Base-by-base conservation (phyloP, 2,113 vertebrate species). In the Bujurquina vittata region DNA sequence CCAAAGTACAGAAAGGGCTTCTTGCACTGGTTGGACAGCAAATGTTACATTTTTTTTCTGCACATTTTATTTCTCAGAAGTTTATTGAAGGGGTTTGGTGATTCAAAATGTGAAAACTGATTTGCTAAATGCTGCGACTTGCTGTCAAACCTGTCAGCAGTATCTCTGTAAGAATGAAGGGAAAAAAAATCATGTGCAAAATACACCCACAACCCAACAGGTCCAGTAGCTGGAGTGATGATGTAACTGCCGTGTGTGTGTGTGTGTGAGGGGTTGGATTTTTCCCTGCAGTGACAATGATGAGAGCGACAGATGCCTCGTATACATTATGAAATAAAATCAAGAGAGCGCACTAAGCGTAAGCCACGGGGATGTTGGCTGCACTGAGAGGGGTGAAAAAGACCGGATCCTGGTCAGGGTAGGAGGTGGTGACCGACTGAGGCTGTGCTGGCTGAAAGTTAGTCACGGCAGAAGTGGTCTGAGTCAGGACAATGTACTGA, bases 401-500 rank as follows among this genome's bases (percentile, higher is more conserved):
- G 10, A 90, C 80, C 0, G 89, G 88, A 20, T 92, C 88, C 35
- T 79, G 84, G 67, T 89, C 52, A 1, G 84, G 10, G 1, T 4
- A 9, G 7, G 81, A 46, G 60, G 26, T 31, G 80, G 77, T 56
- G 55, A 15, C 52, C 3, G 75, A 11, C 5, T 31, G 40, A 3
- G 29, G 78, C 63, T 67, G 89, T 8, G 3, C 2, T 12, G 79
- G 59, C 20, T 73, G 85, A 79, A 55, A 62, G 40, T 46, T 55
- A 43, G 59, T 3, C 79, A 26, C 5, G 6, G 59, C 11, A 0
- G 79, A 14, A 14, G 78, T 55, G 65, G 63, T 37, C 0, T 89
- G 72, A 77, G 80, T 79, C 74, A 94, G 84, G 72, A 92, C 31
- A 35, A 92, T 89, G 86, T 92, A 92, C 61, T 92, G 87, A 75